Conservation (phyloP, 2,113 vertebrate species). For the Psephotus haematonotus region DNA sequence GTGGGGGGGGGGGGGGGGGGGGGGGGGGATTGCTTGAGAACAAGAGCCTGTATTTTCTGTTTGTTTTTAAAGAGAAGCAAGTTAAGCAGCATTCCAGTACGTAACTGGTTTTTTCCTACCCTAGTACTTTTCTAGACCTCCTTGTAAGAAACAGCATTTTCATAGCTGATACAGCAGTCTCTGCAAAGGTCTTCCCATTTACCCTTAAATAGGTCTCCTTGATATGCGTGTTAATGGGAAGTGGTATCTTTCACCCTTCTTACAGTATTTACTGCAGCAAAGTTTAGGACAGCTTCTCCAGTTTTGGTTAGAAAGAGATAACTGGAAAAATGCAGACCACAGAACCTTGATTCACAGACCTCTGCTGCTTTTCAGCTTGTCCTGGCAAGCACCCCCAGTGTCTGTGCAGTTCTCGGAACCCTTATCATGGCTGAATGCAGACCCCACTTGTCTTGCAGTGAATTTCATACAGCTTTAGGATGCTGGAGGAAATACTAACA, state of each 20-base stretch:
- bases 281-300: neutral
- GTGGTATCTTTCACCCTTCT: neutral
- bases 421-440: neutral
- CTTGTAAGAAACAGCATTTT: neutral
- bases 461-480: neutral
- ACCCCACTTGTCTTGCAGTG: neutral
- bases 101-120: fast-evolving
- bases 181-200: neutral
- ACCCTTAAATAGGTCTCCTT: neutral
- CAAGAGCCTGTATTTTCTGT: neutral
- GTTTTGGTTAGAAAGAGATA: constrained; percentile 5
- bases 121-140: neutral
- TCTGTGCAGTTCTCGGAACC: neutral
- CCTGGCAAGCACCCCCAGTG: neutral
- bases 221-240: neutral
- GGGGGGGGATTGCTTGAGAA: neutral
- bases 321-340: neutral
- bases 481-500: neutral
- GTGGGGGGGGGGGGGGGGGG: neutral
- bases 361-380: constrained; percentile 29
- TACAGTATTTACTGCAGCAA: neutral
- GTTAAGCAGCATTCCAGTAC: neutral
- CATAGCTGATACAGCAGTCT: neutral
- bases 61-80: neutral
- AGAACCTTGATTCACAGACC: neutral